Evolutionary conservation across 1,140 invertebrate species (phyloP), one percentile per base, ranked within the genome.

Genomic region (Drosophila lini): DNA sequence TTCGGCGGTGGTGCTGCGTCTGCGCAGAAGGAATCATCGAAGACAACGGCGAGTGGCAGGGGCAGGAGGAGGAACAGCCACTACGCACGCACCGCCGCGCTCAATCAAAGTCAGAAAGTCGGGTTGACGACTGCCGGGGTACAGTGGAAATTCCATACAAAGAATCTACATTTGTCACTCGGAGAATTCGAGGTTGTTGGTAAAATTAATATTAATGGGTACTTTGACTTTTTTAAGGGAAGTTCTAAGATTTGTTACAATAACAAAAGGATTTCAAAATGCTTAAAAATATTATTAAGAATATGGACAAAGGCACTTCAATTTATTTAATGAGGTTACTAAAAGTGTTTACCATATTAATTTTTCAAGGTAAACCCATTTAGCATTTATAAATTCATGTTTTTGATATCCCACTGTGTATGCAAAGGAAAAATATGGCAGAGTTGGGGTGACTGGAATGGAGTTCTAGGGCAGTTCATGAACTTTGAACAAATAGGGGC

Each of bases 21-120:
- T 85, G 81, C 81, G 81, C 76, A 75, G 70, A 74, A 64, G 48
- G 42, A 69, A 32, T 48, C 60, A 41, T 19, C 28, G 59, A 16
- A 40, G 28, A 25, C 34, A 52, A 28, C 28, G n/a, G 25, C 31
- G 19, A 60, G 45, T 25, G 42, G 38, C 65, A 34, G 28, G n/a
- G 19, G 53, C 9, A n/a, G 25, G 38, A 42, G 28, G 15, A 19
- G 25, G 16, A 53, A 32, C 65, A 53, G 38, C 57, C 60, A 48
- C 63, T 44, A 38, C 40, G 78, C 82, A 85, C 74, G 81, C 74
- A 78, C 74, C 78, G 75, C 78, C 80, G 81, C 74, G 84, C 85
- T 89, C 84, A 89, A 89, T 89, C 84, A 89, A 89, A 89, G 84
- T 90, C 84, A 78, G 45, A 64, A 60, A 42, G 50, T 48, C 67